These are phyloP conservation scores for Drosophila kurseongensis DNA, from an alignment of 1,140 invertebrate genomes.

Conservation along the genomic window DNA sequence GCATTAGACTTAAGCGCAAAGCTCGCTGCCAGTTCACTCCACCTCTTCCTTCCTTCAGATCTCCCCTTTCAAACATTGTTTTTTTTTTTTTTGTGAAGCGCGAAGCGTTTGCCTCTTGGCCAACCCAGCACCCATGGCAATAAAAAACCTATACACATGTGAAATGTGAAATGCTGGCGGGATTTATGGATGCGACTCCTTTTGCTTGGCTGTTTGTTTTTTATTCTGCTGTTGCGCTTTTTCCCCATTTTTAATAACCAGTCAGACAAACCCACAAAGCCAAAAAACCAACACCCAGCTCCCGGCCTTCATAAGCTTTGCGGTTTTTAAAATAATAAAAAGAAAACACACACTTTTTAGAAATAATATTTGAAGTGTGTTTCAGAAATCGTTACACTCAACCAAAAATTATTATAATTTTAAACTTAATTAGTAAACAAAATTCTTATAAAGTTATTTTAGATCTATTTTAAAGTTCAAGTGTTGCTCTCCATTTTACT, in stretches of 20 bases:
- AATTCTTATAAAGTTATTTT: too few species aligned
- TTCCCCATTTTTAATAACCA: conserved; percentile 74
- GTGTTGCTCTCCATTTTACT: too few species aligned
- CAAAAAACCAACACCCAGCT: conserved; percentile 49
- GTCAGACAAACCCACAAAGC: conserved; percentile 64
- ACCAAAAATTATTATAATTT: background rate
- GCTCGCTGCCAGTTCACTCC: conserved; percentile 58
- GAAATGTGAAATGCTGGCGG: conserved; percentile 74
- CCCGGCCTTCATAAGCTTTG: conserved; percentile 56
- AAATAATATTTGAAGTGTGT: conserved; percentile 43
- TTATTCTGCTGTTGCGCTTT: conserved; percentile 31
- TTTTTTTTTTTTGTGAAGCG: conserved; percentile 30
- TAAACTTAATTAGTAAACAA: too few species aligned
- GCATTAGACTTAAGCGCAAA: conserved; percentile 83
- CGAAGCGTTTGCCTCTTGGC: conserved; percentile 58
- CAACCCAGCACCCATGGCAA: conserved; percentile 51
- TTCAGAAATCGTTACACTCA: conserved; percentile 17
- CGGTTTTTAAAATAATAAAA: conserved; percentile 47
- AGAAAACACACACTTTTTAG: conserved; percentile 40
- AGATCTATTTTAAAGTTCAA: too few species aligned
- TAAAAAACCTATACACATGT: conserved; percentile 81
- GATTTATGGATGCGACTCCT: conserved; percentile 72
- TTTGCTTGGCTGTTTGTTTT: conserved; percentile 41
- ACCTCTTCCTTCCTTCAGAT: background rate
- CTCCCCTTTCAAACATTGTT: conserved; percentile 17